Base-by-base conservation (phyloP, 2,113 vertebrate genomes). In the Ondatra zibethicus region DNA sequence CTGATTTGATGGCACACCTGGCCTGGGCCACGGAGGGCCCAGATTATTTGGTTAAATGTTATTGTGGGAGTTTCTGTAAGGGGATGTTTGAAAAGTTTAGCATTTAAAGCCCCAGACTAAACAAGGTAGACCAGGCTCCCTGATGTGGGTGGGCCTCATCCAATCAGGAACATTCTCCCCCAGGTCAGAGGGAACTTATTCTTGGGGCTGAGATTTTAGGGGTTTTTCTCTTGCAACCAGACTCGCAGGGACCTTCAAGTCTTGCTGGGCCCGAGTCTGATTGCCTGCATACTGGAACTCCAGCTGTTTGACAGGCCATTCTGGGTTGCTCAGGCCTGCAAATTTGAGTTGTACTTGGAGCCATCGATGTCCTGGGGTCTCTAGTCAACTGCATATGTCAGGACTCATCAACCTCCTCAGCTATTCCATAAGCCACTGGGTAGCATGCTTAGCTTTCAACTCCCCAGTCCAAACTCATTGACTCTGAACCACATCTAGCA, bases 291-390 rank as follows among this genome's bases (percentile, higher is more conserved):
- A 7, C 21, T 58, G 39, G 23, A 47, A 21, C 3, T 58, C 55
- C 55, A 58, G 55, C 55, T 12, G 50, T 36, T 10, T 0, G 1
- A 4, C 8, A 25, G 5, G 19, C 50, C 12, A 1, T 45, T 4
- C 19, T 27, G 50, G 16, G 11, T 77, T 58, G 55, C 55, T 45
- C 39, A 31, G 47, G 50, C 7, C 47, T 72, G 39, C 68, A 55
- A 36, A 39, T 39, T 4, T 52, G 85, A 88, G 21, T 31, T n/a
- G 85, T 5, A 8, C 36, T 13, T 52, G 29, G 11, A 33, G 42
- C 50, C 19, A 25, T 61, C 14, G 1, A 31, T 36, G 33, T 73
- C 14, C 42, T 50, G 5, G 42, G 4, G 29, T 47, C 91, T 29
- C 66, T 11, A 33, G 12, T 19, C 47, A 14, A 13, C 4, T 21